Evolutionary conservation across 2,888 invertebrate species (phyloP).

Genomic region (Idaea biselata): DNA sequence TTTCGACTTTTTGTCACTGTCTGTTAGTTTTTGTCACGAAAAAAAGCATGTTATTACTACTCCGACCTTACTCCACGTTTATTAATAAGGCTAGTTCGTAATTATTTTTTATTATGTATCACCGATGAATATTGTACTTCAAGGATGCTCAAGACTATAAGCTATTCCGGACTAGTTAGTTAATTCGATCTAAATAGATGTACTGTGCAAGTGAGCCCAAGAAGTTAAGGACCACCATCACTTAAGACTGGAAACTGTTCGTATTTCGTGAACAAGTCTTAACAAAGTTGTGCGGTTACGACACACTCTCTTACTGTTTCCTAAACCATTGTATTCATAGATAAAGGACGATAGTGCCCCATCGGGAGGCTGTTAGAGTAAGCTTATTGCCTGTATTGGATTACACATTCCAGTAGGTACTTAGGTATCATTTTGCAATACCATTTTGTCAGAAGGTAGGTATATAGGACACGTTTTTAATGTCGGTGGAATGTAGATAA

Average conservation of each 20-base stretch:
- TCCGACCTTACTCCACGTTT: too few relatives aligned
- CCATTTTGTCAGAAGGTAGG: too few relatives aligned
- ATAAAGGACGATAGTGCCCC: background rate
- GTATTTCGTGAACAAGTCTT: constrained; percentile 71
- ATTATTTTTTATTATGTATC: too few relatives aligned
- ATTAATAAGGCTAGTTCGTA: too few relatives aligned
- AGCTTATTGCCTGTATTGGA: background rate
- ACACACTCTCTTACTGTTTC: constrained; percentile 60
- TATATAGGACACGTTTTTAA: background rate
- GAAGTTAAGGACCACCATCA: constrained; percentile 59
- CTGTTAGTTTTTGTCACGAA: too few relatives aligned
- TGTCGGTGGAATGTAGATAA: background rate
- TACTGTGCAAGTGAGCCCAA: too few relatives aligned
- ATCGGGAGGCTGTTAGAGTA: background rate
- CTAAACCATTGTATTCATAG: constrained; percentile 40
- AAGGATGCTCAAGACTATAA: too few relatives aligned
- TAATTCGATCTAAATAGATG: too few relatives aligned
- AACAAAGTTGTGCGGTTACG: constrained; percentile 72
- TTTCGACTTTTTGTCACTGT: too few relatives aligned
- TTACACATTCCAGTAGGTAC: background rate
- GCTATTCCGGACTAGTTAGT: too few relatives aligned
- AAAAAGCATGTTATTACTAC: too few relatives aligned
- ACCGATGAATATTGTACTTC: too few relatives aligned
- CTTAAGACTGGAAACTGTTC: constrained; percentile 67
- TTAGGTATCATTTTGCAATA: background rate